Base-by-base conservation (phyloP, 2,888 invertebrate species). In the Chrysotoxum bicinctum region DNA sequence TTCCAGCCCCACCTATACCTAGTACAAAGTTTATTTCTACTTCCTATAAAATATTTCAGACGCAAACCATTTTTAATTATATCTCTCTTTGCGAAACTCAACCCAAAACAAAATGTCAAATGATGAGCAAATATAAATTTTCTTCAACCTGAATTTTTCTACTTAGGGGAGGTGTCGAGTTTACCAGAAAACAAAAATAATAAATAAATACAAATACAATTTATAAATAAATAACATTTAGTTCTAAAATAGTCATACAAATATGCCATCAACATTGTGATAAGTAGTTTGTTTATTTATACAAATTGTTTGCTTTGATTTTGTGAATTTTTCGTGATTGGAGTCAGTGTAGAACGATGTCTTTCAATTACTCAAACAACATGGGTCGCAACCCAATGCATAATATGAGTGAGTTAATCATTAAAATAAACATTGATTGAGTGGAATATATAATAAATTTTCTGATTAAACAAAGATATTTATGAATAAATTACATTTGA, bases 281-380 rank as follows among this genome's bases (percentile, higher is more conserved):
- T 83, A 83, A 21, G 6, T 43, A 56, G 21, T 23, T 35, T 30
- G 12, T 66, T 50, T n/a, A 32, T 16, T 43, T 70, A 60, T 35
- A 72, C 35, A 43, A 8, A 8, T 14, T 21, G 62, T 68, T 60
- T 68, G 10, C 52, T 60, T 72, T 45, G 48, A 56, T 77, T 78
- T 68, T 26, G 62, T 72, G 19, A 48, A 60, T 64, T 74, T 37
- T 30, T 54, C 48, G 62, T 69, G 64, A 9, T 14, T 50, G 35
- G n/a, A 19, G 16, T 2, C 2, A 21, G 19, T 7, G n/a, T 26
- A 23, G 9, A 62, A 69, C 37, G 77, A 90, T 90, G 90, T 88
- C 90, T 73, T 90, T 89, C 72, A 90, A 90, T 85, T 90, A 89
- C 75, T 87, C 87, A 60, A 90, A 89, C 81, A 90, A 89, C 84